These are phyloP conservation scores for Taxidea taxus DNA, from an alignment of 2,113 vertebrate genomes.

Conservation along the genomic window DNA sequence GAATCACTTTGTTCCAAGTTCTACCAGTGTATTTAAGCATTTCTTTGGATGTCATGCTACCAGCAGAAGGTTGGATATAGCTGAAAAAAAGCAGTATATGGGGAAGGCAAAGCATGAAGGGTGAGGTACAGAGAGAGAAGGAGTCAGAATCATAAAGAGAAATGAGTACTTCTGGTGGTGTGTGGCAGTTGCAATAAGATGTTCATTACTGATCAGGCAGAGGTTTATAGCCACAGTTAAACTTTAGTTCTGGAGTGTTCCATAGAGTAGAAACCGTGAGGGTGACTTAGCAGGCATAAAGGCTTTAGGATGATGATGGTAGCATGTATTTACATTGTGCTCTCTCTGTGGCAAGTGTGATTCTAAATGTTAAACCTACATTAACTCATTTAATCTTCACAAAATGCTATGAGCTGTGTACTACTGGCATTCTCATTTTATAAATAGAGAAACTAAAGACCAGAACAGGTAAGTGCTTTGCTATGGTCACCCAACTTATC, in stretches of 20 bases:
- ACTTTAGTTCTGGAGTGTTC: neutral
- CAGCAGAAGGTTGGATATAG: neutral
- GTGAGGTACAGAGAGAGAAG: neutral
- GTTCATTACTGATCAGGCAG: neutral
- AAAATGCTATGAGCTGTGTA: neutral
- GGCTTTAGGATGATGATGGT: neutral
- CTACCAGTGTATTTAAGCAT: neutral
- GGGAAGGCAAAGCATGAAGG: neutral
- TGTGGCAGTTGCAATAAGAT: neutral
- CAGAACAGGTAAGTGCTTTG: neutral
- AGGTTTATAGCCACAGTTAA: neutral
- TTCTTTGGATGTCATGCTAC: neutral
- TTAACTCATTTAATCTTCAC: neutral
- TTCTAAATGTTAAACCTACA: neutral
- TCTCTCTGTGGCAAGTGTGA: neutral
- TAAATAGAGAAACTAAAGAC: neutral
- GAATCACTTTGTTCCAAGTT: neutral
- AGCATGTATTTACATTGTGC: neutral
- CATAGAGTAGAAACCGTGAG: neutral
- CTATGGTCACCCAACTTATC: neutral
- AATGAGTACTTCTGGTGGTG: neutral
- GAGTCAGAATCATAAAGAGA: neutral
- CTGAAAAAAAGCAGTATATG: neutral
- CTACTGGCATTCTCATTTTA: neutral
- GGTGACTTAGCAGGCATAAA: neutral